Evolutionary conservation across 2,797 vertebrate genomes (phyloP), one percentile per base, ranked within the genome.

Genomic region (Eospalax fontanierii): DNA sequence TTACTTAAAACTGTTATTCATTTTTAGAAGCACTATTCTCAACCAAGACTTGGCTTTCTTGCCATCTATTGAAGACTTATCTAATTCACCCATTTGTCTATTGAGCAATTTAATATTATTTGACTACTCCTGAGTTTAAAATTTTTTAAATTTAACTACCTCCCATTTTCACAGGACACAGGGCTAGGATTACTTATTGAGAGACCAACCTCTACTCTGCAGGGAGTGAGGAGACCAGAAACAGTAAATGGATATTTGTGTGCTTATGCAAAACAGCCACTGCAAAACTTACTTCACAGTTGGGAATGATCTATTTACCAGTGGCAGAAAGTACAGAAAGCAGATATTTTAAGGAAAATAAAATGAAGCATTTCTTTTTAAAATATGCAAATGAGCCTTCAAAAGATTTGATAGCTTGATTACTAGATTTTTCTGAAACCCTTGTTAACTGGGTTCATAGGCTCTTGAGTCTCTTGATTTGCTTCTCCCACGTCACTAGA

Each of bases 1-100:
- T 21, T n/a, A 75, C 59, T 93, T 63, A 46, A 95, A 96, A 87
- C 22, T 12, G 22, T 74, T 63, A 40, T 28, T 71, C 9, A 21
- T 16, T 59, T 61, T 76, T 86, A 61, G 43, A 94, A 54, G 40
- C 81, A 28, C 33, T 12, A 46, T 86, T 24, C 73, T 38, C 70
- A 18, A 85, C 22, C 30, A 81, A 91, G 21, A n/a, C 1, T 10
- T 9, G 18, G 5, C 66, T 73, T 26, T 76, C 70, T 57, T 81
- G 40, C 24, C 12, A 35, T 54, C 81, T 59, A n/a, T 16, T 38
- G 16, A 80, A 57, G 43, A 82, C 12, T 6, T 65, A 30, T 8
- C 2, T 66, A 63, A 59, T n/a, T 40, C 66, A 82, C 6, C 68
- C 74, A 50, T 38, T 87, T 43, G 7, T 70, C 38, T 85, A 14